These are phyloP conservation scores for Lycodopsis pacificus DNA, from an alignment of 2,797 vertebrate species.

Conservation along the genomic window DNA sequence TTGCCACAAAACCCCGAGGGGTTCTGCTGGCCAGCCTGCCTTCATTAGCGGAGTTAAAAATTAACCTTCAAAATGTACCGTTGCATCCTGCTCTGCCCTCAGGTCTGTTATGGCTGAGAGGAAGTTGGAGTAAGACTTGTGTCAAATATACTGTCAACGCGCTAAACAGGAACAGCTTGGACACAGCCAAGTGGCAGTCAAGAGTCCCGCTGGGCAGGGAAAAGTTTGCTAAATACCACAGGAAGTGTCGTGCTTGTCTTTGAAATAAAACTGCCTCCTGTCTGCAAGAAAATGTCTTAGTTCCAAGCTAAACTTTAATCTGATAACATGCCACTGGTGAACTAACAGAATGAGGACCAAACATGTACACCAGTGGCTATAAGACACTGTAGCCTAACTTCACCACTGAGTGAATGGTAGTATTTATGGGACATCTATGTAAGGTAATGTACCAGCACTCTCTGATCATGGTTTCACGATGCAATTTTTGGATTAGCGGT, in stretches of 20 bases:
- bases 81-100: conserved; percentile 67
- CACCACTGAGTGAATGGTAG: conserved; percentile 23
- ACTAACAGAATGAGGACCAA: conserved; percentile 5
- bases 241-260: conserved; percentile 49
- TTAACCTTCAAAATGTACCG: conserved; percentile 66
- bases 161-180: conserved; percentile 77
- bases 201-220: conserved; percentile 55
- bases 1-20: conserved; percentile 56
- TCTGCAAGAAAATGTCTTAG: conserved; percentile 17
- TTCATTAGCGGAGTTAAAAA: conserved; percentile 75
- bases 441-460: conserved; percentile 46
- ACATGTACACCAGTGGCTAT: not conserved
- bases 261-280: conserved; percentile 43
- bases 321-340: conserved; percentile 2
- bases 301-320: conserved; percentile 18
- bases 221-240: conserved; percentile 52
- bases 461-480: conserved; percentile 68
- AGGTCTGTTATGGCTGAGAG: conserved; percentile 80
- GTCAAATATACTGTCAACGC: conserved; percentile 74
- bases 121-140: conserved; percentile 73
- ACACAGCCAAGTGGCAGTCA: conserved; percentile 54
- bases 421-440: conserved; percentile 45
- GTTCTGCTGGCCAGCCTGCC: conserved; percentile 66
- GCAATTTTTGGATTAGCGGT: conserved; percentile 65
- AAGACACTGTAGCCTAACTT: conserved; percentile 1